Percentiles rank a stretch among this genome's conserved stretches.
Evolutionary conservation across 2,888 invertebrate species (phyloP).

Genomic region (Chironomus riparius): DNA sequence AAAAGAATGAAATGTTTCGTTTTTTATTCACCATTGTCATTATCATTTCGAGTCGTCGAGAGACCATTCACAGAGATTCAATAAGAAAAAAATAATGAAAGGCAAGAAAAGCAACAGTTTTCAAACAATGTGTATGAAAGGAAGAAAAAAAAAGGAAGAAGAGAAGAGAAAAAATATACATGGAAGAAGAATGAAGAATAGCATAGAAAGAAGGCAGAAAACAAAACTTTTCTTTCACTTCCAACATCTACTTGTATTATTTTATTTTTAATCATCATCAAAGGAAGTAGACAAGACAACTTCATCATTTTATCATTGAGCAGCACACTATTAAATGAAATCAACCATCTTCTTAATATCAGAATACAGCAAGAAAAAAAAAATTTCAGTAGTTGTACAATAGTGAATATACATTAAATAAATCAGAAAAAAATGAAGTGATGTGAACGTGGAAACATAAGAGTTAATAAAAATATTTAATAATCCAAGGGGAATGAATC

Average conservation of each 20-base stretch:
- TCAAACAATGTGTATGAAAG: slow-evolving; percentile 14
- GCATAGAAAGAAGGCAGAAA: too few relatives aligned
- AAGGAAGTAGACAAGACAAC: too few relatives aligned
- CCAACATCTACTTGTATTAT: too few relatives aligned
- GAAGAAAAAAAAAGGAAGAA: slow-evolving; percentile 2
- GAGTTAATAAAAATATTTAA: too few relatives aligned
- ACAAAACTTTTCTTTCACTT: too few relatives aligned
- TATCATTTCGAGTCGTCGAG: background rate
- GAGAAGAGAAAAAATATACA: background rate
- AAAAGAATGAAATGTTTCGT: background rate
- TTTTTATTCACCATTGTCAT: background rate
- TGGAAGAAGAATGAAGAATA: too few relatives aligned
- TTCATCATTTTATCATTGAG: background rate
- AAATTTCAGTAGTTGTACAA: background rate
- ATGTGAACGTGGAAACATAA: background rate
- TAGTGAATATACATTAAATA: background rate
- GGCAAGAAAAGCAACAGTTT: slow-evolving; percentile 20
- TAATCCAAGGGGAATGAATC: too few relatives aligned
- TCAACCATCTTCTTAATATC: background rate
- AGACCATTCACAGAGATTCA: background rate
- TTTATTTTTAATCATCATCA: too few relatives aligned
- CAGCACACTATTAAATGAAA: background rate
- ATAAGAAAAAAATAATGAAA: background rate
- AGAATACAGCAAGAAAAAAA: too few relatives aligned
- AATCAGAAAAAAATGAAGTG: background rate